Percentiles rank a stretch among this genome's conserved stretches.
These are phyloP conservation scores for Eurytemora carolleeae DNA, from an alignment of 1,140 invertebrate species.

Conservation along the genomic window DNA sequence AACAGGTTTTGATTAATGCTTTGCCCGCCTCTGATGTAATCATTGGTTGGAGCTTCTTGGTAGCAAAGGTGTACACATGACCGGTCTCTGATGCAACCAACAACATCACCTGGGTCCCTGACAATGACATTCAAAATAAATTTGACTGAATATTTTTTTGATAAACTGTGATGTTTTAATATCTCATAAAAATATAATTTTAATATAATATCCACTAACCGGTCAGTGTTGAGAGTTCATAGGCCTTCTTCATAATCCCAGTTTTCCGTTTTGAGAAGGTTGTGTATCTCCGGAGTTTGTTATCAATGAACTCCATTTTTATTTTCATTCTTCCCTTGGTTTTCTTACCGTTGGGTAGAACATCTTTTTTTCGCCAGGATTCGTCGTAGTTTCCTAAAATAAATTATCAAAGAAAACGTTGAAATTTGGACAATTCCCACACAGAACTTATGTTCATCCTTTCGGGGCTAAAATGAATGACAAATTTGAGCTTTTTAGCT, in stretches of 20 bases:
- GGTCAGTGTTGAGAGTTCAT: conserved; percentile 94
- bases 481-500: no score
- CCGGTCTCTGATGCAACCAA: conserved; percentile 87
- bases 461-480: no score
- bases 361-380: no score
- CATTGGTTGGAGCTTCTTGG: conserved; percentile 96
- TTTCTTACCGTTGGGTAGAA: conserved; percentile 94
- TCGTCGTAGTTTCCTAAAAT: no score
- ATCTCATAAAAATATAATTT: no score
- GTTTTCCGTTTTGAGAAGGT: conserved; percentile 99
- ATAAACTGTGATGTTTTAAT: no score
- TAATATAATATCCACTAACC: no score
- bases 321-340: conserved; percentile 99
- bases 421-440: no score
- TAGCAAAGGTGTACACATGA: conserved; percentile 99
- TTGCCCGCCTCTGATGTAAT: conserved; percentile 97
- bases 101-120: conserved; percentile 87
- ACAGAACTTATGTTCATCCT: no score
- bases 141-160: no score
- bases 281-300: conserved; percentile 93
- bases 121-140: no score
- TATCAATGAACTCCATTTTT: conserved; percentile 99
- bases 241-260: conserved; percentile 99
- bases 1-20: conserved; percentile 90
- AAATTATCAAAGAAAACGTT: no score